These are phyloP conservation scores for Leptonema lineaticorne DNA, from an alignment of 1,140 invertebrate genomes.

Conservation along the genomic window DNA sequence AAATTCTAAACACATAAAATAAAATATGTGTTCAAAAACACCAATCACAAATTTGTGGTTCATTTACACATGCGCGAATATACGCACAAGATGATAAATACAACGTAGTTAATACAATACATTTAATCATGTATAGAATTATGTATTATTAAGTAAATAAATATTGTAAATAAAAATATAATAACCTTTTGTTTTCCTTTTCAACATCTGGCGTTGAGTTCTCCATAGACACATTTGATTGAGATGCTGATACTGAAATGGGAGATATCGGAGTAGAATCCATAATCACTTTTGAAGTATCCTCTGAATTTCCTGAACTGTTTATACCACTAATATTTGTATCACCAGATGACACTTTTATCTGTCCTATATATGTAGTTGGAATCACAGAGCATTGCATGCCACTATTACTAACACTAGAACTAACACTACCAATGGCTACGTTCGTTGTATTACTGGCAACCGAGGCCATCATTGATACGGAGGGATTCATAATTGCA, in stretches of 20 bases:
- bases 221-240: conserved; percentile 27
- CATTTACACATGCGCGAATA: too few species aligned
- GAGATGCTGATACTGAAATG: conserved; percentile 42
- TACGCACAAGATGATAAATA: too few species aligned
- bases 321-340: conserved; percentile 15
- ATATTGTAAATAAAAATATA: background rate
- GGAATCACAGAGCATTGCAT: conserved; percentile 29
- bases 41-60: too few species aligned
- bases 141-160: background rate
- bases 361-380: conserved; percentile 44
- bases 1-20: too few species aligned
- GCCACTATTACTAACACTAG: conserved; percentile 21
- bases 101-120: too few species aligned
- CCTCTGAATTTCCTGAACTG: background rate
- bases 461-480: conserved; percentile 21
- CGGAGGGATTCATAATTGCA: conserved; percentile 31
- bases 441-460: conserved; percentile 23
- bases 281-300: background rate
- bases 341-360: conserved; percentile 36
- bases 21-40: too few species aligned
- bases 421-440: conserved; percentile 24
- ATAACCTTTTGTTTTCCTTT: conserved; percentile 37
- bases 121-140: too few species aligned
- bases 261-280: background rate
- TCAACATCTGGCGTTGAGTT: conserved; percentile 43